phyloP scores from a whole-genome alignment of 2,113 vertebrate species.

The Prunella fulvescens region DNA sequence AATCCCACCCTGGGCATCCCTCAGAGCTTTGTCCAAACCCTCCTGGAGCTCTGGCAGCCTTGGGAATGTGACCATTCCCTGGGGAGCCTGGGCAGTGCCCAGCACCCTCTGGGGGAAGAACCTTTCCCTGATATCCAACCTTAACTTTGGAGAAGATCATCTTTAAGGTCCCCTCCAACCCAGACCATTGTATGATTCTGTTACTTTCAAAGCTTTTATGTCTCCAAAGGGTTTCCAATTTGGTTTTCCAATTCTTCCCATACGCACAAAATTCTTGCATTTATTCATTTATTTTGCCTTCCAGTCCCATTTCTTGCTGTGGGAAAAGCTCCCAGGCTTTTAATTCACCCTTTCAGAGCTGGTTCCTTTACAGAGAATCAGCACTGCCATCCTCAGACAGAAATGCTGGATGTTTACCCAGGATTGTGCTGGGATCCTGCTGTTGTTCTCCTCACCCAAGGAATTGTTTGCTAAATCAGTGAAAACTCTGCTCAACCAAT shows the following conservation, averaged over 20 bases:
- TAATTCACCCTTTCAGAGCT: not conserved
- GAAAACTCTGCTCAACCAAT: not conserved
- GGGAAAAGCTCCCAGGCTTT: not conserved
- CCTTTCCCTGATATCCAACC: not conserved
- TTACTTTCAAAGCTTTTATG: not conserved
- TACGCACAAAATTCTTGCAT: not conserved
- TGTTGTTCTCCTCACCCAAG: not conserved
- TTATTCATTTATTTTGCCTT: not conserved
- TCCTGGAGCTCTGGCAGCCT: not conserved
- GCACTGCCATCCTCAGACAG: not conserved
- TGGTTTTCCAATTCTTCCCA: not conserved
- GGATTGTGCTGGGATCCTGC: fast-evolving
- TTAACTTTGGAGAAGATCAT: not conserved
- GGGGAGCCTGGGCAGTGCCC: not conserved
- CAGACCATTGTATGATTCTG: too few species aligned
- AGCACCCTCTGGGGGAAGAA: not conserved
- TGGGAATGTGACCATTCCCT: fast-evolving
- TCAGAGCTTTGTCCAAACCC: fast-evolving
- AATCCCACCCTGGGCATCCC: not conserved
- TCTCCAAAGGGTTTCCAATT: not conserved
- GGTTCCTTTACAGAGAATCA: not conserved
- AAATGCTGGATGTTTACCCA: not conserved
- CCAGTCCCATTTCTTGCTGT: not conserved
- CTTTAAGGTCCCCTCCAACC: not conserved
- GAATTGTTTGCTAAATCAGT: not conserved